phyloP scores from a whole-genome alignment of 2,888 invertebrate genomes.

The Andrena praecox region DNA sequence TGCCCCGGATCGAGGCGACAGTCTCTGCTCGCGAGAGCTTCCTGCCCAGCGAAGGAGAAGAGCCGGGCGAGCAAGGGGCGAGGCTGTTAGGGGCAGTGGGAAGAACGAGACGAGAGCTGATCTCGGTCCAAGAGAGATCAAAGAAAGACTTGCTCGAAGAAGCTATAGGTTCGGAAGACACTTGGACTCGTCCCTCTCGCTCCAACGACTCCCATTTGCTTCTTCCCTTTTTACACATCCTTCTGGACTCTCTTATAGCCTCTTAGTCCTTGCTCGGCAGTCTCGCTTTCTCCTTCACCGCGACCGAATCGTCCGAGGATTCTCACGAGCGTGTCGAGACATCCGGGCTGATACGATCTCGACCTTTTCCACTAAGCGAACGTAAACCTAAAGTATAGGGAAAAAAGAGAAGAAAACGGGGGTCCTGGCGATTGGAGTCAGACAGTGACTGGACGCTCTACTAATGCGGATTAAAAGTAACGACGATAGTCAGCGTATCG shows the following conservation, averaged over 20 bases:
- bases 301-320: slow-evolving; percentile 27
- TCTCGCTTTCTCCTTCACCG: background rate
- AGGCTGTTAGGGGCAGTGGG: background rate
- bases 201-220: slow-evolving; percentile 8
- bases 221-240: background rate
- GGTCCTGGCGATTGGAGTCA: slow-evolving; percentile 41
- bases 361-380: slow-evolving; percentile 57
- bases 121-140: slow-evolving; percentile 64
- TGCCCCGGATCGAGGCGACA: slow-evolving; percentile 70
- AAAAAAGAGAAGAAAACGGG: slow-evolving; percentile 44
- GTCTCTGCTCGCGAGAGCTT: slow-evolving; percentile 32
- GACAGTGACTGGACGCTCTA: slow-evolving; percentile 48
- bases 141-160: slow-evolving; percentile 56
- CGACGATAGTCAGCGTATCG: slow-evolving; percentile 43
- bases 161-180: slow-evolving; percentile 58
- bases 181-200: slow-evolving; percentile 43
- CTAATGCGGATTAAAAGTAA: slow-evolving; percentile 38
- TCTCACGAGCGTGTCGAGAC: slow-evolving; percentile 53
- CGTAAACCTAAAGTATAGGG: slow-evolving; percentile 55
- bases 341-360: slow-evolving; percentile 67
- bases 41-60: background rate
- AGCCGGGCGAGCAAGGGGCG: background rate
- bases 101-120: slow-evolving; percentile 10
- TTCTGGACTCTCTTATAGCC: background rate
- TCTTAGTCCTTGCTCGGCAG: background rate